These are phyloP conservation scores for Platycercus adscitus DNA, from an alignment of 2,113 vertebrate species.

Conservation along the genomic window DNA sequence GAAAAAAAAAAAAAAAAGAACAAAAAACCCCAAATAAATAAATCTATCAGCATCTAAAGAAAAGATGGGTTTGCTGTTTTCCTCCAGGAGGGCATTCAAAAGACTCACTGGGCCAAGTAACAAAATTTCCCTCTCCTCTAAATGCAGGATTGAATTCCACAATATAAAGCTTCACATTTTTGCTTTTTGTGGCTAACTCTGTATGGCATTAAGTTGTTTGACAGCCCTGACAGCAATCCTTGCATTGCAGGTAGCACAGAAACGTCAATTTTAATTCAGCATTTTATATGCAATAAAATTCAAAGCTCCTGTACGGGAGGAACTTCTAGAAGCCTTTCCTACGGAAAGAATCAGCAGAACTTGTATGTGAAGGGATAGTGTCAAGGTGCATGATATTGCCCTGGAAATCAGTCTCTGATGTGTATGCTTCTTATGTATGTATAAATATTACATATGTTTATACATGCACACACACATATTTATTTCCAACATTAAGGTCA, in stretches of 20 bases:
- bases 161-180: neutral
- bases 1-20: neutral
- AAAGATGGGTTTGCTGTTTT: neutral
- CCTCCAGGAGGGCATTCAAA: neutral
- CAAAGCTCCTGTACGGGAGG: neutral
- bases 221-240: neutral
- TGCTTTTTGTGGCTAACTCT: neutral
- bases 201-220: neutral
- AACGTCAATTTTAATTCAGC: slow-evolving; percentile 22
- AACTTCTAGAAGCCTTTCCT: neutral
- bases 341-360: neutral
- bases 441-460: neutral
- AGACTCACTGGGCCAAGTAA: neutral
- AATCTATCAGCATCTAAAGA: neutral
- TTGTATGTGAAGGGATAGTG: neutral
- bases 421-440: neutral
- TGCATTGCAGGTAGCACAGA: slow-evolving; percentile 12
- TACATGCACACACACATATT: neutral
- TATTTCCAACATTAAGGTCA: neutral
- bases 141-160: neutral
- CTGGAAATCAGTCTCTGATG: neutral
- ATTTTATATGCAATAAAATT: slow-evolving; percentile 5
- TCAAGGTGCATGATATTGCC: neutral
- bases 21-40: neutral
- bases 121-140: neutral